Base-by-base conservation (phyloP, 1,140 invertebrate genomes). In the Zaprionus camerounensis region DNA sequence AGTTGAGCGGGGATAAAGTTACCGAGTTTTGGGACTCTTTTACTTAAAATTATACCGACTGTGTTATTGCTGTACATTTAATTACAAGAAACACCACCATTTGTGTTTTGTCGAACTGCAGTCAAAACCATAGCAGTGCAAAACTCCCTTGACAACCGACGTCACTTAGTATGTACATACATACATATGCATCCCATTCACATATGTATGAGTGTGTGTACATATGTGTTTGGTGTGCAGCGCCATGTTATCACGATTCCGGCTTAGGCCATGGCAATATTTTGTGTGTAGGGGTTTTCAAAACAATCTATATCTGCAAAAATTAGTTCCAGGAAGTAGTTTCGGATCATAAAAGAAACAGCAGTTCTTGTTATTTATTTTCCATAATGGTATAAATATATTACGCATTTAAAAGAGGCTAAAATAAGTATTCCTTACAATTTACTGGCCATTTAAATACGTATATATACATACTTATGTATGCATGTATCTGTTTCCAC, bases 121-220 rank as follows among this genome's bases (percentile, higher is more conserved):
- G 57, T 62, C 46, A 71, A 66, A 70, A 24, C 69, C 75, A 49
- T 66, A 64, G 84, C 69, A 76, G 62, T 71, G 63, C 56, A 66
- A 81, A 88, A 87, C 84, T 75, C 84, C 85, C 81, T 84, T 88
- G 82, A 81, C 84, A 87, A 87, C 84, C 81, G 46, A n/a, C 13
- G 49, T n/a, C 22, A 55, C 34, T 61, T 46, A 9, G 31, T 55
- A 59, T 59, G 20, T 34, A 38, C 46, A 67, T 65, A 38, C 46
- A 67, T 65, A 36, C 34, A 51, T 64, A 56, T 13, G 9, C 49
- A 38, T 15, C 55, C 17, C 56, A 2, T 6, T 20, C n/a, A 65
- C 46, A 51, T 59, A 59, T 36, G 20, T 5, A 22, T 22, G 6
- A 13, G 15, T 28, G 13, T 24, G 13, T 24, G 57, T 41, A 24